Conservation (phyloP, 2,888 invertebrate genomes). For the Caenorhabditis becei region DNA sequence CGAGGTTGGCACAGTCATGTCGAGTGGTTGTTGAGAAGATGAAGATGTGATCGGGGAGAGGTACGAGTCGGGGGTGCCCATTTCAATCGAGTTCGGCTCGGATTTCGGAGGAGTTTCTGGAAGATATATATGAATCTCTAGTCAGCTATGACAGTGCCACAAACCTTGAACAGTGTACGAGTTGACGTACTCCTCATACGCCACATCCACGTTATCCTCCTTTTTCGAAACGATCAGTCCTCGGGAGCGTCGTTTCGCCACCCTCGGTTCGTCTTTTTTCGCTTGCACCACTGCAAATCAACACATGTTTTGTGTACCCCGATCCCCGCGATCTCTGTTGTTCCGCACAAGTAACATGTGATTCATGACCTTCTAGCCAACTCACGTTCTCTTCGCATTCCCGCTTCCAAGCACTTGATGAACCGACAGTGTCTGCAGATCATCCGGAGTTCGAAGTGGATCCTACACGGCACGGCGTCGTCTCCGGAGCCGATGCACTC, state of each 20-base stretch:
- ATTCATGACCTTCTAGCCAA: slow-evolving; percentile 15
- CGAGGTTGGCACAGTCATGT: slow-evolving; percentile 22
- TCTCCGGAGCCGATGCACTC: slow-evolving; percentile 64
- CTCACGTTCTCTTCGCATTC: slow-evolving; percentile 70
- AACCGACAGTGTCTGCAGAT: slow-evolving; percentile 70
- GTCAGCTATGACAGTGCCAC: neutral
- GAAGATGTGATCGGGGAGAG: slow-evolving; percentile 35
- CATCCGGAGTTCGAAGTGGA: slow-evolving; percentile 68
- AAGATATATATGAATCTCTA: neutral
- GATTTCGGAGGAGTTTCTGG: slow-evolving; percentile 27
- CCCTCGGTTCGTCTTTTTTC: slow-evolving; percentile 57
- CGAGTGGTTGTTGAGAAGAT: slow-evolving; percentile 17
- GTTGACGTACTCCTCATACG: slow-evolving; percentile 57
- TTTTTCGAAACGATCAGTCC: slow-evolving; percentile 45
- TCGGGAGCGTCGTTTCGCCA: slow-evolving; percentile 50
- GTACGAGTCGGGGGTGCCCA: slow-evolving; percentile 46
- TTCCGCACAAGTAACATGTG: slow-evolving; percentile 22
- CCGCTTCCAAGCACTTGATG: slow-evolving; percentile 67
- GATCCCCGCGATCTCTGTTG: slow-evolving; percentile 16
- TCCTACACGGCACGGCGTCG: slow-evolving; percentile 42
- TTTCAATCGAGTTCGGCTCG: slow-evolving; percentile 28
- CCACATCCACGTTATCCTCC: slow-evolving; percentile 23
- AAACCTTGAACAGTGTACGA: slow-evolving; percentile 15
- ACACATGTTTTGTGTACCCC: slow-evolving; percentile 43
- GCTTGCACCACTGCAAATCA: slow-evolving; percentile 64